A percentile compares a stretch with the other conserved stretches of the same genome.
phyloP scores from a whole-genome alignment of 1,140 invertebrate genomes.

The Batillaria attramentaria region DNA sequence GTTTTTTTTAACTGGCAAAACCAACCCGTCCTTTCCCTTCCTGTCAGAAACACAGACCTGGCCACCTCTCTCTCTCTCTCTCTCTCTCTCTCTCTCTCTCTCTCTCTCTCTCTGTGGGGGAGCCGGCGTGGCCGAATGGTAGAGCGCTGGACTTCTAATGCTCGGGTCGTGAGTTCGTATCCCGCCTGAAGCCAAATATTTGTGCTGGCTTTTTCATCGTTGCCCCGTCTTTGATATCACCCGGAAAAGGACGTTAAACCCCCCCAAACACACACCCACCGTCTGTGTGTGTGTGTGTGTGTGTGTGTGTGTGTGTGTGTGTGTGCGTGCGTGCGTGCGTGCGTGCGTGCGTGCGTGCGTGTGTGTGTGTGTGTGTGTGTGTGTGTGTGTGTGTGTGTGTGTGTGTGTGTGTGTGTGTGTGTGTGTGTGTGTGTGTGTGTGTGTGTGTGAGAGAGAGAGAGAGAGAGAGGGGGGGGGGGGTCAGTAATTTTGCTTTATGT shows the following conservation, averaged over 20 bases:
- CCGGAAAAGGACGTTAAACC: too few relatives aligned
- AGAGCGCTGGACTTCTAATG: too few relatives aligned
- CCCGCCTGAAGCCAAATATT: too few relatives aligned
- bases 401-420: background rate
- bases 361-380: background rate
- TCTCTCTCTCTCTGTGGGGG: constrained; percentile 1
- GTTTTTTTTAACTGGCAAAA: too few relatives aligned
- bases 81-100: constrained; percentile 23
- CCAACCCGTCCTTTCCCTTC: too few relatives aligned
- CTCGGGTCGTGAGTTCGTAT: too few relatives aligned
- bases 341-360: background rate
- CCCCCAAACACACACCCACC: too few relatives aligned
- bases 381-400: background rate
- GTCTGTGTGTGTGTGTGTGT: background rate
- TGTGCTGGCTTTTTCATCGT: too few relatives aligned
- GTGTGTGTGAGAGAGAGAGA: background rate
- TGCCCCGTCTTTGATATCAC: too few relatives aligned
- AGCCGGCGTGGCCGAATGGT: too few relatives aligned
- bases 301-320: background rate
- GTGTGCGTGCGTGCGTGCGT: background rate
- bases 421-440: constrained; percentile 7
- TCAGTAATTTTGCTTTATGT: background rate
- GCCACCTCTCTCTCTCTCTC: background rate
- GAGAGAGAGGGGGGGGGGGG: background rate
- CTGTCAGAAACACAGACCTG: too few relatives aligned